phyloP scores from a whole-genome alignment of 2,113 vertebrate species.

The Narcine bancroftii region DNA sequence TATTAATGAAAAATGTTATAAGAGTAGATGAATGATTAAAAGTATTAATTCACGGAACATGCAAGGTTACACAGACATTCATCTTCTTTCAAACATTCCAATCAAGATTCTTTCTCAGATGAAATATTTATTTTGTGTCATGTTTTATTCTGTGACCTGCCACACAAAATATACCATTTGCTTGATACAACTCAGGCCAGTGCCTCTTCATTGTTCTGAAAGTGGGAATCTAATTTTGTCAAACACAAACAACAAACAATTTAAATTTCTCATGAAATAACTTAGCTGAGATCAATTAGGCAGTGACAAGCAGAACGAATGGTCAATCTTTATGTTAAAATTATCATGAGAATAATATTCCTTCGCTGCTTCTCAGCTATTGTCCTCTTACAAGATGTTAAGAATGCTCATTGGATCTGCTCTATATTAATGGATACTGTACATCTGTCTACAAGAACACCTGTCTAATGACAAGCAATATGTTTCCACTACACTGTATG shows the following conservation, averaged over 20 bases:
- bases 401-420: neutral
- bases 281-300: slow-evolving; percentile 28
- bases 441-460: neutral
- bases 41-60: neutral
- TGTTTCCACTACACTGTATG: neutral
- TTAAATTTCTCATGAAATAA: slow-evolving; percentile 27
- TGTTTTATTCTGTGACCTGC: slow-evolving; percentile 33
- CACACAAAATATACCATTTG: slow-evolving; percentile 20
- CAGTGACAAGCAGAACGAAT: neutral
- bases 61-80: neutral
- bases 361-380: neutral
- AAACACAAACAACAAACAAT: slow-evolving; percentile 25
- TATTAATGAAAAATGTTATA: neutral
- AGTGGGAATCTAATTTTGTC: neutral
- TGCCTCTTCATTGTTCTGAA: neutral
- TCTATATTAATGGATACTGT: slow-evolving; percentile 26
- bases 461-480: slow-evolving; percentile 18
- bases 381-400: neutral
- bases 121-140: slow-evolving; percentile 34
- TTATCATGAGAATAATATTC: neutral
- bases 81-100: slow-evolving; percentile 13
- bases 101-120: slow-evolving; percentile 25
- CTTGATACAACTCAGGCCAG: neutral
- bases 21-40: neutral
- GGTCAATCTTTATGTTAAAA: slow-evolving; percentile 28